Evolutionary conservation across 2,888 invertebrate genomes (phyloP).

Genomic region (Caenorhabditis macrosperma): DNA sequence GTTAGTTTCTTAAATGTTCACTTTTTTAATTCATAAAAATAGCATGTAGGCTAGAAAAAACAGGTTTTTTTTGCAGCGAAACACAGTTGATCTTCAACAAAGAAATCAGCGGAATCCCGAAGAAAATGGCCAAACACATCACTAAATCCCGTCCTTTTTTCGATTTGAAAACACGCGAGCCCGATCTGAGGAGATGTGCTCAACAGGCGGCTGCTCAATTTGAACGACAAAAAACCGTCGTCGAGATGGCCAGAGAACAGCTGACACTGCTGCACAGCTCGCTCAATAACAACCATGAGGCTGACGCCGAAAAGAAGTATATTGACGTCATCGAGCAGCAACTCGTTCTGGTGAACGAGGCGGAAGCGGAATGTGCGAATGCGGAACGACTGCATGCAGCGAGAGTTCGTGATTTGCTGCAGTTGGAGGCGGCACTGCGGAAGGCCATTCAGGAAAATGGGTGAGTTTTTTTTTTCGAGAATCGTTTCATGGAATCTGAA

Average conservation of each 20-base stretch:
- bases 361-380: constrained; percentile 39
- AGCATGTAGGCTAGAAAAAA: too few species aligned
- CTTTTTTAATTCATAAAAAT: too few species aligned
- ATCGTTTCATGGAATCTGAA: too few species aligned
- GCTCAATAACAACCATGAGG: constrained; percentile 23
- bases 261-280: constrained; percentile 32
- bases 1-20: constrained; percentile 26
- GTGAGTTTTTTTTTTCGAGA: constrained; percentile 8
- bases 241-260: constrained; percentile 47
- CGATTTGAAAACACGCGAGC: constrained; percentile 37
- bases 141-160: constrained; percentile 41
- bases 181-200: constrained; percentile 38
- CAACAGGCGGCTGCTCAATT: constrained; percentile 51
- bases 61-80: constrained; percentile 57
- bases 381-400: constrained; percentile 40
- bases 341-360: constrained; percentile 37
- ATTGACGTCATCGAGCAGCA: constrained; percentile 50
- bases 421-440: constrained; percentile 24
- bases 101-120: constrained; percentile 35
- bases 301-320: constrained; percentile 46
- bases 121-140: constrained; percentile 47
- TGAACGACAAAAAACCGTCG: constrained; percentile 43
- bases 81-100: constrained; percentile 46
- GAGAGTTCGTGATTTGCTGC: constrained; percentile 31
- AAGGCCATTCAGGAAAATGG: constrained; percentile 27